Evolutionary conservation across 1,140 invertebrate genomes (phyloP), one percentile per base, ranked within the genome.

Genomic region (Ceratosolen solmsi): DNA sequence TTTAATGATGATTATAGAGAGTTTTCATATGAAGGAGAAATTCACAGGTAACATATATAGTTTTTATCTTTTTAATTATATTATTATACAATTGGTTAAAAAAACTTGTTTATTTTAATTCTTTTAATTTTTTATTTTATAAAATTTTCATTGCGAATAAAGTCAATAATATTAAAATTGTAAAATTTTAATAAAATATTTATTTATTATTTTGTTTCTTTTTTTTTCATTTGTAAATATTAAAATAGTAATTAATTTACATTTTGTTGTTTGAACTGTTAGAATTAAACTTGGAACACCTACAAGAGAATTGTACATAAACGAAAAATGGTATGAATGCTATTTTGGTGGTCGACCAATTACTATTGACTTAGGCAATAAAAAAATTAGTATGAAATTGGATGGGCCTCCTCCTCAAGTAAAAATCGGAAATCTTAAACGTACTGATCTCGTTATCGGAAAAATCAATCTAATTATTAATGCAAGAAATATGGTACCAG

Each of bases 281-380:
- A 93, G 94, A 82, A 96, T 99, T 33, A 93, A 95, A 85, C 95
- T 99, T 82, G 98, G 98, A 51, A 96, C 96, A 33, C 98, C 98
- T 0, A 98, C 97, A 0, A 93, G 97, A 74, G 98, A 99, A 89
- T 91, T 99, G 2, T 97, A 95, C 84, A 95, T 99, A 41, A 96
- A 99, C 90, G 95, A 95, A n/a, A 92, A 94, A 49, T 96, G 95
- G 93, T 98, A 97, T 86, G 96, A 97, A 87, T 96, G 96, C 87
- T 96, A 95, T 84, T 99, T 99, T 90, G 98, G 97, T 68, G 97
- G 97, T 9, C 95, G 96, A 51, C 95, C 97, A 0, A 94, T 98
- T 7, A 93, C 93, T 15, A 94, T 99, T 22, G 94, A 96, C 9
- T 91, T 99, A 22, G 94, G 96, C 85, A 96, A 96, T 0, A 94